A percentile compares a stretch with the other conserved stretches of the same genome.
Evolutionary conservation across 2,113 vertebrate species (phyloP).

Genomic region (Microcebus griseorufus): DNA sequence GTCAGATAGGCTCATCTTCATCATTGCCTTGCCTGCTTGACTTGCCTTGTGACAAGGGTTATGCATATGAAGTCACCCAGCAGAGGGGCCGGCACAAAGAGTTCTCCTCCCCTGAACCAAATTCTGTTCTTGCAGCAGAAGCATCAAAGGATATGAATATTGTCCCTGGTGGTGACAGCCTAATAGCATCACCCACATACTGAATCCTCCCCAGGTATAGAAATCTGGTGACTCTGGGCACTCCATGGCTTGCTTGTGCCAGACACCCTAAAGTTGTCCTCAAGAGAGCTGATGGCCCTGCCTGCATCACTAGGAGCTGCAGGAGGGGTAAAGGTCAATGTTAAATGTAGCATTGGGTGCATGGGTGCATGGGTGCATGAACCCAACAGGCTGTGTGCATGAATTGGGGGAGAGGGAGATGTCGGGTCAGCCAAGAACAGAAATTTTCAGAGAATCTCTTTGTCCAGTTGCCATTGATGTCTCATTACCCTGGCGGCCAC

Average conservation of each 20-base stretch:
- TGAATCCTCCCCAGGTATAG: not conserved
- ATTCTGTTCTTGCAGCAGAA: not conserved
- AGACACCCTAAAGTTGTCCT: not conserved
- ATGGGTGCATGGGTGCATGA: too few species aligned
- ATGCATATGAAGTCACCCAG: not conserved
- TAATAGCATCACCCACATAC: not conserved
- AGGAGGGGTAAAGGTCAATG: not conserved
- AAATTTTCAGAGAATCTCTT: not conserved
- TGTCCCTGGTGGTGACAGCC: not conserved
- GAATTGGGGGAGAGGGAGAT: not conserved
- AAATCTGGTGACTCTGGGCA: not conserved
- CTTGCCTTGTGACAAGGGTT: not conserved
- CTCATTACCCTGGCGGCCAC: not conserved
- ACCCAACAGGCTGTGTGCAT: not conserved
- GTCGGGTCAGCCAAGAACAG: not conserved
- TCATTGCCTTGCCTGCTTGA: not conserved
- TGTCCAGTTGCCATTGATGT: not conserved
- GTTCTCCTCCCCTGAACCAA: not conserved
- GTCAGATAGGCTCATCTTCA: not conserved
- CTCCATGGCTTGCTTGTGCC: not conserved
- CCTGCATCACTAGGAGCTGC: not conserved
- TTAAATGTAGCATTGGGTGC: not conserved
- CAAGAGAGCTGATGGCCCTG: not conserved
- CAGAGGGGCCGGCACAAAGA: not conserved
- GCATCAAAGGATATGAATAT: not conserved